Base-by-base conservation (phyloP, 2,888 invertebrate genomes). In the Hemistola chrysoprasaria region DNA sequence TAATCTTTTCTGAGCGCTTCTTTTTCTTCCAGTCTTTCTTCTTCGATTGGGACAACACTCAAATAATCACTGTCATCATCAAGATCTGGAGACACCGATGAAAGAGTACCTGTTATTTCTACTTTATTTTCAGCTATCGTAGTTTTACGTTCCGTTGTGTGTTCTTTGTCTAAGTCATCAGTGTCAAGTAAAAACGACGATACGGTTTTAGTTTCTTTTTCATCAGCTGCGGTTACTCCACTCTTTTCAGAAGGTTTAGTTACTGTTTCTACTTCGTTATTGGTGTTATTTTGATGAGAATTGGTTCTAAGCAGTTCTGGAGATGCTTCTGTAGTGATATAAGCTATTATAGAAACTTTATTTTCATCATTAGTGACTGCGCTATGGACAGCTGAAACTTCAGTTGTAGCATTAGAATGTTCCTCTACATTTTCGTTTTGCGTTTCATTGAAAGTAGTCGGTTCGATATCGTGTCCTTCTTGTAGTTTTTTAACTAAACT, bases 401-500 rank as follows among this genome's bases (percentile, higher is more conserved):
- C 71, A 10, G 58, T 47, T 36, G 46, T 35, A 44, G 48, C 63
- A 24, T 44, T 53, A n/a, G 27, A 11, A 36, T 77, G 78, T 11
- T 85, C 83, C 42, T 84, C 85, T 7, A 36, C 41, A 51, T 77
- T 82, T 47, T 85, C 86, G 49, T 81, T 83, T 68, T 85, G 90
- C 33, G 77, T 88, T 61, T 80, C 86, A 48, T 83, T 89, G 49
- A 78, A 50, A 53, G 70, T 86, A 9, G 56, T 63, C 1, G 78
- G 78, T 48, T 89, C 88, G 33, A 90, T 59, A 49, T 90, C 89
- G 56, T 89, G 86, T 1, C 89, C 91, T 56, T 90, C 89, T 70
- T 91, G 90, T n/a, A 92, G 71, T 59, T 90, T 91, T 59, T 91
- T 90, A 1, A 91, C 88, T 21, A 91, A 79, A 7, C 86, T 89